These are phyloP conservation scores for Pipistrellus pipistrellus DNA, from an alignment of 2,797 vertebrate genomes.

Conservation along the genomic window DNA sequence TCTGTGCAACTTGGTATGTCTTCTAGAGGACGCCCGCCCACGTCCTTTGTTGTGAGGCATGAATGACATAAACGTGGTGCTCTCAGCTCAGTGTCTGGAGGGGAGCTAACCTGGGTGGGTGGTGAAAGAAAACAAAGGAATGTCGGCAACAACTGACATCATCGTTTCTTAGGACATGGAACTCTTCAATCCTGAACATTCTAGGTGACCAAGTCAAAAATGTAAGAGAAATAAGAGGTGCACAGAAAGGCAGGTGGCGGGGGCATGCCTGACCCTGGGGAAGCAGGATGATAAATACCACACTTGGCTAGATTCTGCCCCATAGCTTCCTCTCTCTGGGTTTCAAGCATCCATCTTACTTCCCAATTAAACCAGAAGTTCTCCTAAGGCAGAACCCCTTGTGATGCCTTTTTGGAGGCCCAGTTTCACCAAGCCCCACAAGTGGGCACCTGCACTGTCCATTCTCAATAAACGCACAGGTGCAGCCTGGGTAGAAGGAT, in stretches of 20 bases:
- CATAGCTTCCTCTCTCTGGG: background rate
- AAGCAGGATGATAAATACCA: background rate
- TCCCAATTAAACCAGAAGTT: slow-evolving; percentile 3
- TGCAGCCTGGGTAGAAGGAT: background rate
- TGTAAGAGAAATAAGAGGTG: background rate
- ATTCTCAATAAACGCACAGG: background rate
- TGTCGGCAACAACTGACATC: background rate
- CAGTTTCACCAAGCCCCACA: background rate
- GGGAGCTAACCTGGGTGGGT: too few relatives aligned
- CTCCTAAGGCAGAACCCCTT: background rate
- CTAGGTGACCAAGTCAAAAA: slow-evolving; percentile 2
- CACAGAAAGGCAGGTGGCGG: background rate
- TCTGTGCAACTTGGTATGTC: background rate
- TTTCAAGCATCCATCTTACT: background rate
- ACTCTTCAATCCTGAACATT: slow-evolving; percentile 7
- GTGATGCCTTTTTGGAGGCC: background rate
- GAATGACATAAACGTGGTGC: background rate
- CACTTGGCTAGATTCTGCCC: background rate
- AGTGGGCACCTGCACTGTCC: background rate
- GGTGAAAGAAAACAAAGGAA: background rate
- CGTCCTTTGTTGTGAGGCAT: background rate
- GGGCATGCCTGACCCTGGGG: background rate
- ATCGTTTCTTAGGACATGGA: background rate
- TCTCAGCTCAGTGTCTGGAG: background rate
- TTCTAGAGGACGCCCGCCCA: background rate